These are phyloP conservation scores for Lamprotornis superbus DNA, from an alignment of 2,113 vertebrate species.

Conservation along the genomic window DNA sequence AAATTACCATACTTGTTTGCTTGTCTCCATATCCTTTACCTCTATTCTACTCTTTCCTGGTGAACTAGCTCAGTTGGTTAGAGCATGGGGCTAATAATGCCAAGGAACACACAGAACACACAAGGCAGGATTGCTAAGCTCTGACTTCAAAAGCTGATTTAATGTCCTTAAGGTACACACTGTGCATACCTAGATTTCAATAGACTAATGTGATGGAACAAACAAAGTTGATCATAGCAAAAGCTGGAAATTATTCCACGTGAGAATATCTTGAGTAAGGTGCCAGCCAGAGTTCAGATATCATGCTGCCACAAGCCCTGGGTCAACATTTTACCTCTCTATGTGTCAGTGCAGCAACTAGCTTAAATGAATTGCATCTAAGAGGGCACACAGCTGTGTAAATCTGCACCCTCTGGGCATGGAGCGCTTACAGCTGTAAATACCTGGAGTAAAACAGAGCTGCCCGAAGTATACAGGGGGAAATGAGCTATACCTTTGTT, in stretches of 20 bases:
- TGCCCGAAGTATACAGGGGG: accelerated
- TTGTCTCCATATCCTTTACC: neutral
- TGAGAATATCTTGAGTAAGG: neutral
- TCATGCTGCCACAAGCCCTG: neutral
- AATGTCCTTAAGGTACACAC: neutral
- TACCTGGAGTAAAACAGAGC: neutral
- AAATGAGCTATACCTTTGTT: neutral
- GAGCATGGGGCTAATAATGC: neutral
- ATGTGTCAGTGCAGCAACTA: neutral
- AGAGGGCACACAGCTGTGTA: neutral
- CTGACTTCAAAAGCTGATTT: neutral
- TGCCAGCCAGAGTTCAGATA: neutral
- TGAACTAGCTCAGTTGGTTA: neutral
- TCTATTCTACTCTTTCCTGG: neutral
- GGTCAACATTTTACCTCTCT: neutral
- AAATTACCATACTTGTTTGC: neutral
- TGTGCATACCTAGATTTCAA: neutral
- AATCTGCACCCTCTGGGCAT: neutral
- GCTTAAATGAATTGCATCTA: neutral
- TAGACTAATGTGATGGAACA: neutral
- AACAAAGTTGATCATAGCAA: neutral
- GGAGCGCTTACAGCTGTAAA: neutral
- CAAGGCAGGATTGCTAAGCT: neutral
- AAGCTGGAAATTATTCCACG: neutral
- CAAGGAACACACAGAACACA: neutral